phyloP scores from a whole-genome alignment of 2,888 invertebrate genomes.

The Deilephila elpenor region DNA sequence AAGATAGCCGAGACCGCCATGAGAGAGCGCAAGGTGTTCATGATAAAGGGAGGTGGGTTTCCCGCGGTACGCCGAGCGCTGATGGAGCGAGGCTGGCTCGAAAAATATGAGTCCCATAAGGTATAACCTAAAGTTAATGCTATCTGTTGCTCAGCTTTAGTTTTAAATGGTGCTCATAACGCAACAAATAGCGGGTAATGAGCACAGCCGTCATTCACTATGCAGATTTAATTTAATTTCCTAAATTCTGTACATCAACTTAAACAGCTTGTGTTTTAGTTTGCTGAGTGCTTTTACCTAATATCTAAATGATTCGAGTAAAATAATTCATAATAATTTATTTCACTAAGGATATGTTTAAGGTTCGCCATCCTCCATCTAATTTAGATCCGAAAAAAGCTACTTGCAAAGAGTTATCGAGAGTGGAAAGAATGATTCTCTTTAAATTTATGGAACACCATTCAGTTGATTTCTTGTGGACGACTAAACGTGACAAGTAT shows the following conservation, averaged over 20 bases:
- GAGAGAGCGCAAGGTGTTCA: constrained; percentile 87
- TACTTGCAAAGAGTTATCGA: constrained; percentile 81
- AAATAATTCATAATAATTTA: background rate
- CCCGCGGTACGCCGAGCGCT: constrained; percentile 89
- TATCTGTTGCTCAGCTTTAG: background rate
- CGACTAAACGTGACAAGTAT: constrained; percentile 92
- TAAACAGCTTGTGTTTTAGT: no score
- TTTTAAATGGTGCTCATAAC: background rate
- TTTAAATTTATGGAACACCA: constrained; percentile 91
- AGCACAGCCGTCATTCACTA: no score
- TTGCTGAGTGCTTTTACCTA: background rate
- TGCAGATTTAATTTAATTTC: no score
- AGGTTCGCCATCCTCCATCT: constrained; percentile 74
- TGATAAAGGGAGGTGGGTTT: constrained; percentile 89
- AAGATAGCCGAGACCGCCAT: constrained; percentile 87
- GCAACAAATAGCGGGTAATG: background rate
- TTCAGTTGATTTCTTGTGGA: constrained; percentile 95
- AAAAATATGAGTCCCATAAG: constrained; percentile 85
- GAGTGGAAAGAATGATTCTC: constrained; percentile 88
- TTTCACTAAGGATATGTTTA: constrained; percentile 31
- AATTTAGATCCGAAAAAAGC: constrained; percentile 73
- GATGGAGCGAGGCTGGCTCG: constrained; percentile 89
- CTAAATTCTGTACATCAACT: no score
- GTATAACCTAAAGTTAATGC: constrained; percentile 45
- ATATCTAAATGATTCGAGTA: background rate